Conservation (phyloP, 2,797 vertebrate genomes). For the Smutsia temminckii region DNA sequence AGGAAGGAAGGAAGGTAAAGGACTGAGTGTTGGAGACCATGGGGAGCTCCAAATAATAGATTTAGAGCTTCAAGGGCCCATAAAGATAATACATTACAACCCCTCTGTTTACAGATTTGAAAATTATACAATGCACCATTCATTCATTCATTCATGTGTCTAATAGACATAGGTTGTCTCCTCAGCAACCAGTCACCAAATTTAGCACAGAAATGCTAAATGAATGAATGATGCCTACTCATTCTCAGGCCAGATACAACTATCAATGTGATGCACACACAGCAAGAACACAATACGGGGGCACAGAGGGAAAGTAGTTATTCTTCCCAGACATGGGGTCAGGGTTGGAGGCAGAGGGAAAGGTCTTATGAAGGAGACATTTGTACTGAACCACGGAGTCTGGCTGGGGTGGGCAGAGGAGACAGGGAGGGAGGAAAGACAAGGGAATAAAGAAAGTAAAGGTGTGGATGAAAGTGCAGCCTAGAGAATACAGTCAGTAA, state of each 20-base stretch:
- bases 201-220: neutral
- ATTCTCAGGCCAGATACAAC: neutral
- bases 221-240: neutral
- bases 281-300: neutral
- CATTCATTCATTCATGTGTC: neutral
- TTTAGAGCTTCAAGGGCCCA: neutral
- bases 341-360: neutral
- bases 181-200: neutral
- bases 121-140: neutral
- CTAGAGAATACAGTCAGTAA: no score
- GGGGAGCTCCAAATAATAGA: neutral
- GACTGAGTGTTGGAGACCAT: neutral
- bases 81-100: neutral
- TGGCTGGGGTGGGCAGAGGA: neutral
- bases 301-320: neutral
- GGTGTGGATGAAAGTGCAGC: no score
- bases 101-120: neutral
- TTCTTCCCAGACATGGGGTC: neutral
- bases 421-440: no score
- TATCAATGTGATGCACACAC: neutral
- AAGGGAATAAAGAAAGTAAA: no score
- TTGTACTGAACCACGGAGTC: neutral
- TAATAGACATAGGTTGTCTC: neutral
- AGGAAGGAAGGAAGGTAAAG: no score
- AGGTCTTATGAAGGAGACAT: neutral